phyloP scores from a whole-genome alignment of 2,888 invertebrate genomes.

The Andrena flavipes region DNA sequence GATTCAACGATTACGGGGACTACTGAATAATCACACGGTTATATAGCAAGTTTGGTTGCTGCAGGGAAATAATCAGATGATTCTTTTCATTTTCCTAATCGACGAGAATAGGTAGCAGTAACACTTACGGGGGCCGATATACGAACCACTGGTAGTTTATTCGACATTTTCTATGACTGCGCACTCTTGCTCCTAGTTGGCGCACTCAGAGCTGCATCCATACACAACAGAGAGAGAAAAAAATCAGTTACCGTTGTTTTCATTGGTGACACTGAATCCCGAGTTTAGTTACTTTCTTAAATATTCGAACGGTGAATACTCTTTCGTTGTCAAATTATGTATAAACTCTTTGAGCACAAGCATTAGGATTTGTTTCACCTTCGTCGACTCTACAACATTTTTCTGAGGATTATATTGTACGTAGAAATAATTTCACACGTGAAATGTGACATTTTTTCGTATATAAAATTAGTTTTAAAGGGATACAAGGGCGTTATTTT shows the following conservation, averaged over 20 bases:
- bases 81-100: slow-evolving; percentile 53
- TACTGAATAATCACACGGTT: slow-evolving; percentile 37
- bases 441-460: no score
- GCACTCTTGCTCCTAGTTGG: slow-evolving; percentile 81
- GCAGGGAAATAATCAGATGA: slow-evolving; percentile 21
- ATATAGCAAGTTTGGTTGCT: slow-evolving; percentile 23
- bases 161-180: slow-evolving; percentile 83
- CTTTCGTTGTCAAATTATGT: background rate
- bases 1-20: slow-evolving; percentile 1
- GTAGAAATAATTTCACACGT: no score
- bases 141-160: slow-evolving; percentile 84
- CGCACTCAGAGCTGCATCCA: slow-evolving; percentile 84
- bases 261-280: background rate
- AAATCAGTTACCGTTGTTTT: slow-evolving; percentile 55
- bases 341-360: background rate
- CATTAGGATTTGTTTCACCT: no score
- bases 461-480: no score
- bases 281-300: background rate
- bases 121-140: slow-evolving; percentile 74
- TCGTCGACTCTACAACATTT: no score
- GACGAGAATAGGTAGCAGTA: slow-evolving; percentile 46
- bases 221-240: slow-evolving; percentile 76
- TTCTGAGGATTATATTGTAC: no score
- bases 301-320: background rate
- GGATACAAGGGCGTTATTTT: no score